Evolutionary conservation across 2,888 invertebrate species (phyloP).

Genomic region (Byasa hedistus): DNA sequence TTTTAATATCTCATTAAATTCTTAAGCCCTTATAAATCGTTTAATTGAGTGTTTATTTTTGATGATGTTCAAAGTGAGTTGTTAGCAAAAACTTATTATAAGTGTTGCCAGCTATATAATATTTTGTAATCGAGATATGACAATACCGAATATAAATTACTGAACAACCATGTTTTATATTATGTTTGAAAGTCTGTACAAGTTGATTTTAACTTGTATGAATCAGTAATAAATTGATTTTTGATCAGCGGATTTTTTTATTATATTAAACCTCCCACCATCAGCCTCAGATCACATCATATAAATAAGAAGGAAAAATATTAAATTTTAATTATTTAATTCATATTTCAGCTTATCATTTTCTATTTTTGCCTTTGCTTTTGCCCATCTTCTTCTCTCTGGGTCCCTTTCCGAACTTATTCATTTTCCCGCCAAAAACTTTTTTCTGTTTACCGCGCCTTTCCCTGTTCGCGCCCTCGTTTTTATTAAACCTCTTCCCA

Average conservation of each 20-base stretch:
- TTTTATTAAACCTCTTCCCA: slow-evolving; percentile 40
- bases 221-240: slow-evolving; percentile 10
- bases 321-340: neutral
- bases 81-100: no score
- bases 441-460: slow-evolving; percentile 51
- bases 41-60: no score
- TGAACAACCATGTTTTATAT: no score
- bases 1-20: no score
- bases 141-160: no score
- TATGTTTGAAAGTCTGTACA: neutral
- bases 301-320: neutral
- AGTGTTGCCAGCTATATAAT: no score
- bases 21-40: no score
- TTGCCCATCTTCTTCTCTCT: slow-evolving; percentile 41
- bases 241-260: neutral
- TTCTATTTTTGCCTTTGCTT: slow-evolving; percentile 52
- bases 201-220: neutral
- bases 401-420: slow-evolving; percentile 56
- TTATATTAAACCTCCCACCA: neutral
- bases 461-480: slow-evolving; percentile 40
- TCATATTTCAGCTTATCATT: slow-evolving; percentile 40
- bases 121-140: no score
- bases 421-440: slow-evolving; percentile 67
- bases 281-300: neutral
- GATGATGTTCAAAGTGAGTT: no score